These are phyloP conservation scores for Argyresthia albistria DNA, from an alignment of 2,888 invertebrate species.

Conservation along the genomic window DNA sequence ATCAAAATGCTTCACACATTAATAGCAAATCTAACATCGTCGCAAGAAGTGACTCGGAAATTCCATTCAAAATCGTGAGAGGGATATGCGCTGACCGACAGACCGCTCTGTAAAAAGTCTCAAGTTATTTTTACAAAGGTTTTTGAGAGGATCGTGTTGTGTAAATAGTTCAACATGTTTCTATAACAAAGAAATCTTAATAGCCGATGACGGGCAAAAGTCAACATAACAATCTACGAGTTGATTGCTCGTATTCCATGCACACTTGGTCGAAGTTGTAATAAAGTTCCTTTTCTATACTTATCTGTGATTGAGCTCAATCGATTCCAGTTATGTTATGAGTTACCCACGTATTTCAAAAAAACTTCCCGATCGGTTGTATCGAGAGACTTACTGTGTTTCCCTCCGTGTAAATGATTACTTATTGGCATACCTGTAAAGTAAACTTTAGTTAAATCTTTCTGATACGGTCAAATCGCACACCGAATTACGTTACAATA, in stretches of 20 bases:
- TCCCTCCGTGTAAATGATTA: too few species aligned
- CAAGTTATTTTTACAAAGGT: slow-evolving; percentile 57
- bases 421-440: too few species aligned
- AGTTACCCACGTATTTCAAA: too few species aligned
- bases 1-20: slow-evolving; percentile 56
- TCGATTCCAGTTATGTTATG: neutral
- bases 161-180: slow-evolving; percentile 71
- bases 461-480: slow-evolving; percentile 42
- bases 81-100: slow-evolving; percentile 52
- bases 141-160: slow-evolving; percentile 61
- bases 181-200: slow-evolving; percentile 71
- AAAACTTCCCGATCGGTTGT: too few species aligned
- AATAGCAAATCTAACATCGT: slow-evolving; percentile 65
- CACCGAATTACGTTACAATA: slow-evolving; percentile 26
- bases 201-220: slow-evolving; percentile 69
- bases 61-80: slow-evolving; percentile 66
- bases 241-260: slow-evolving; percentile 62
- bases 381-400: too few species aligned
- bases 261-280: slow-evolving; percentile 27
- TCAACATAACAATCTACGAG: slow-evolving; percentile 63
- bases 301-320: slow-evolving; percentile 19
- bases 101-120: slow-evolving; percentile 42
- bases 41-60: slow-evolving; percentile 58
- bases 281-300: slow-evolving; percentile 31
- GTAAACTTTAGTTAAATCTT: slow-evolving; percentile 15